phyloP scores from a whole-genome alignment of 1,140 invertebrate species.

The Drosophila miranda region DNA sequence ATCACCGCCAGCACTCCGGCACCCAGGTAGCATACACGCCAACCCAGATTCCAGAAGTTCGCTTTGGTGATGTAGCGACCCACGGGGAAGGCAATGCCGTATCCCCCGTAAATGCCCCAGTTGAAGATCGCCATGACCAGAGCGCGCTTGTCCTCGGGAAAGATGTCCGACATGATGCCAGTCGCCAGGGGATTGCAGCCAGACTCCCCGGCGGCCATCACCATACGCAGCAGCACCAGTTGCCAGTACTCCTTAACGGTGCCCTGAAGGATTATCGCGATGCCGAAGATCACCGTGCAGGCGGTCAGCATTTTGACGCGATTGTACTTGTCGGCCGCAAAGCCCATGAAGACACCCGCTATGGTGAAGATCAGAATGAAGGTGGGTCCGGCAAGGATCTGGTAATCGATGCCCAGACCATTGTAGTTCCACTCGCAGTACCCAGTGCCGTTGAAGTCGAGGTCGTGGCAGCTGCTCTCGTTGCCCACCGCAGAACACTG shows the following conservation, averaged over 20 bases:
- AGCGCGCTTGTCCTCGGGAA: slow-evolving; percentile 91
- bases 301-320: slow-evolving; percentile 89
- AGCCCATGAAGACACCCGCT: slow-evolving; percentile 92
- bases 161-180: slow-evolving; percentile 92
- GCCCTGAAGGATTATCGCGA: slow-evolving; percentile 92
- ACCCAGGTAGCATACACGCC: slow-evolving; percentile 93
- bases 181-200: slow-evolving; percentile 95
- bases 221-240: slow-evolving; percentile 91
- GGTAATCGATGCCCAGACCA: slow-evolving; percentile 95
- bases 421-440: slow-evolving; percentile 97
- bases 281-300: slow-evolving; percentile 91
- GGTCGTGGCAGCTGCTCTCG: slow-evolving; percentile 85
- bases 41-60: slow-evolving; percentile 91
- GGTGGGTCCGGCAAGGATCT: slow-evolving; percentile 94
- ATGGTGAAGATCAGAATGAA: slow-evolving; percentile 96
- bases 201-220: slow-evolving; percentile 93
- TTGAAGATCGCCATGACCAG: slow-evolving; percentile 96
- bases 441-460: slow-evolving; percentile 87
- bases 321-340: slow-evolving; percentile 91
- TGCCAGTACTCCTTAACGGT: slow-evolving; percentile 95
- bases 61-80: slow-evolving; percentile 92
- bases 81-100: slow-evolving; percentile 95
- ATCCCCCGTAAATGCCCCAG: slow-evolving; percentile 97
- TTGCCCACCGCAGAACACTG: slow-evolving; percentile 84
- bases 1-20: slow-evolving; percentile 91